Evolutionary conservation across 2,888 invertebrate species (phyloP), one percentile per base, ranked within the genome.

Genomic region (Cephus spinipes): DNA sequence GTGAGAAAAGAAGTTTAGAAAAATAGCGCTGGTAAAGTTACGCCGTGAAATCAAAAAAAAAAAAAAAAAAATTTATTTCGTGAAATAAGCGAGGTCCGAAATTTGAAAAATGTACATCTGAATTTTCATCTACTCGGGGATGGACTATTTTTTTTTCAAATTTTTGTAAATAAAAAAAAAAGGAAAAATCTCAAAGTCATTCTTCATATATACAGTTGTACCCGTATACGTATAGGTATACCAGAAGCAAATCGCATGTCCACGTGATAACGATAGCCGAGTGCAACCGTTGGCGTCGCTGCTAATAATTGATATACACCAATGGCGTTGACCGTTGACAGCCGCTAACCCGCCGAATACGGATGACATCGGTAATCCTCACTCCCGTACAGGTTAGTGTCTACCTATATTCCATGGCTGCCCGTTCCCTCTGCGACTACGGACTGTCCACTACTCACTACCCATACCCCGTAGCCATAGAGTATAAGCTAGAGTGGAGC

Each of bases 261-360:
- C 2, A 55, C 55, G 55, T 55, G 55, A 55, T 55, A 55, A 23
- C 79, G 78, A 74, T 78, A 75, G 80, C 78, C 73, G 79, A 81
- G 73, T 77, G 79, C 74, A 80, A 79, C 78, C 82, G 82, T 79
- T 77, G 80, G 80, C 78, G 78, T 75, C 73, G 79, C 84, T 81
- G 85, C 85, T 86, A 89, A 89, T 89, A 89, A 89, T 89, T 89
- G 89, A 89, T 89, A 89, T 89, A 89, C 87, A 88, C 86, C 87
- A 84, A 85, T 84, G 84, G 87, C 86, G 85, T 87, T 87, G 88
- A 84, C 83, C 87, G 90, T 86, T 91, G 91, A 91, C 91, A 90
- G 89, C 86, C 87, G 87, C 90, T 89, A 90, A 91, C 89, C 90
- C 90, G 87, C 87, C 87, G 89, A 89, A 89, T 89, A 89, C 89